Evolutionary conservation across 2,113 vertebrate genomes (phyloP).

Genomic region (Otocyon megalotis): DNA sequence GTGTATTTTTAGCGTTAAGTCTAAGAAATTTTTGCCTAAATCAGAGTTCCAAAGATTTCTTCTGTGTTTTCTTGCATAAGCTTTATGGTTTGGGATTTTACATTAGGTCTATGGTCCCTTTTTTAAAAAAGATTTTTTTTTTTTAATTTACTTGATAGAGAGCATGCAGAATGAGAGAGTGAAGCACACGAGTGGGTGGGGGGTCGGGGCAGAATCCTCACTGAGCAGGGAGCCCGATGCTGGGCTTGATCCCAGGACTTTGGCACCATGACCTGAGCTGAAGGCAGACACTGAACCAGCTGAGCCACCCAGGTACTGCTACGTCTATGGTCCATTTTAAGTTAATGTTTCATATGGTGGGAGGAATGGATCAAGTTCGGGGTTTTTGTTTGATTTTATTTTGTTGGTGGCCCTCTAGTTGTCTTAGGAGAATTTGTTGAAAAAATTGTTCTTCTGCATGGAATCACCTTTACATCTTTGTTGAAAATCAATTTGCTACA

Average conservation of each 20-base stretch:
- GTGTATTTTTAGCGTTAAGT: neutral
- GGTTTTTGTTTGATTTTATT: neutral
- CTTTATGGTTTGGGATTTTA: slow-evolving; percentile 32
- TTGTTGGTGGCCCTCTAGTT: neutral
- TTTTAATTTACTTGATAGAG: neutral
- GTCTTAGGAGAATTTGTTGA: neutral
- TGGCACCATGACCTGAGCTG: neutral
- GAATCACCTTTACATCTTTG: neutral
- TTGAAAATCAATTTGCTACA: neutral
- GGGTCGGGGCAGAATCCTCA: neutral
- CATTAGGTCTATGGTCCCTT: neutral
- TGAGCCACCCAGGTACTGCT: neutral
- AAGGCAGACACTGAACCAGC: neutral
- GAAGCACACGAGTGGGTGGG: neutral
- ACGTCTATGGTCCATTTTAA: neutral
- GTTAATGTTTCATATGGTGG: neutral
- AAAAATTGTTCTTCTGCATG: neutral
- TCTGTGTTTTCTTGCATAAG: neutral
- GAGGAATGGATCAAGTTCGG: neutral
- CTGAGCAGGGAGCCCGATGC: neutral
- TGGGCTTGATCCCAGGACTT: neutral
- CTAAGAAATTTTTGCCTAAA: slow-evolving; percentile 24
- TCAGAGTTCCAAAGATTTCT: neutral
- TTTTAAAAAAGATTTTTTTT: neutral
- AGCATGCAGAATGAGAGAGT: no score